Evolutionary conservation across 2,888 invertebrate genomes (phyloP), one percentile per base, ranked within the genome.

Genomic region (Thera obeliscata): DNA sequence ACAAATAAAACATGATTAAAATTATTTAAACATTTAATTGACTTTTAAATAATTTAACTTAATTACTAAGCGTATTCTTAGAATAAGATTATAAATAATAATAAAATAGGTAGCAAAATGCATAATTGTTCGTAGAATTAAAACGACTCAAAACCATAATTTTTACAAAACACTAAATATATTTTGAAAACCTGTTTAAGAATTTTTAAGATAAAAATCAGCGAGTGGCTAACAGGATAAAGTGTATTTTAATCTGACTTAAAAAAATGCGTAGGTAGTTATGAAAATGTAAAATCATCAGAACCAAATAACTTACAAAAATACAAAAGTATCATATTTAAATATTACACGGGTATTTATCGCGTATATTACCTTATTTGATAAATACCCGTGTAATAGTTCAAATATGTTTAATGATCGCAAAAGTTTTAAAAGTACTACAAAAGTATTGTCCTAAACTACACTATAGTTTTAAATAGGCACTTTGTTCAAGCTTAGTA

Each of bases 41-140:
- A 92, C 91, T 92, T 91, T 92, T 87, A 87, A 87, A 92, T 92
- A 93, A 93, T 92, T 92, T 91, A 91, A 84, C 90, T 88, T 90
- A 87, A 85, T 83, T 84, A 87, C 90, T 89, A 89, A 89, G 87
- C 92, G 90, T 91, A 90, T 84, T 71, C 88, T 89, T 91, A 93
- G 57, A 85, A 75, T 83, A 80, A 79, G 74, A 76, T 80, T 84
- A 87, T 87, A 88, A 85, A 87, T 87, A 84, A 87, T 81, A 80
- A 79, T 78, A 79, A 80, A 80, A 46, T 57, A 57, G 11, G 72
- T 72, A 74, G 85, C 81, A 84, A 89, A 92, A 91, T 91, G 88
- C 88, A 85, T 81, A 77, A 81, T 83, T 69, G 63, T 60, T 66
- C 78, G 72, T 78, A 74, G 76, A 77, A 78, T 74, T 75, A 71